Evolutionary conservation across 2,888 invertebrate genomes (phyloP).

Genomic region (Monoplex corrugatus): DNA sequence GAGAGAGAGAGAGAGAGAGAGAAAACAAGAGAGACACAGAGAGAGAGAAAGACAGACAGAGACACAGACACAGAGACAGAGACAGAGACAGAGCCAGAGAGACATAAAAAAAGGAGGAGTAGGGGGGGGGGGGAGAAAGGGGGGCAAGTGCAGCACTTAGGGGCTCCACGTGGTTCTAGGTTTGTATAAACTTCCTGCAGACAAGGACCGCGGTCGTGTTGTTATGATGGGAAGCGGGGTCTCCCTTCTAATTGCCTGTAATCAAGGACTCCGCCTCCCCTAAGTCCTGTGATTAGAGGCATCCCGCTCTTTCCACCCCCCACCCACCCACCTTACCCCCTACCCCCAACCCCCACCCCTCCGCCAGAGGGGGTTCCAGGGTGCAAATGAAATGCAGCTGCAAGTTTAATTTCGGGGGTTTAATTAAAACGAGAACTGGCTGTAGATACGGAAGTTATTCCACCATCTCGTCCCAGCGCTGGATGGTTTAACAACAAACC

Average conservation of each 20-base stretch:
- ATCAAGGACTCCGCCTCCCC: conserved; percentile 19
- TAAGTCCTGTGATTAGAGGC: conserved; percentile 9
- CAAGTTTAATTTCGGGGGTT: conserved; percentile 16
- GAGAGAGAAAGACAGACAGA: not conserved
- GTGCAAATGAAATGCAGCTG: conserved; percentile 29
- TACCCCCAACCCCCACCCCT: not conserved
- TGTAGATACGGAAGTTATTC: not conserved
- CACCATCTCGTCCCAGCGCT: not conserved
- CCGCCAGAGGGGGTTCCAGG: not conserved
- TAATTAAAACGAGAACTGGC: conserved; percentile 1
- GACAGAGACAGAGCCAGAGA: not conserved
- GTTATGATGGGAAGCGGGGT: conserved; percentile 25
- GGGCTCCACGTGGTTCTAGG: conserved; percentile 21
- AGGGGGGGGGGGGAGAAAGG: not conserved
- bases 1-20: not conserved
- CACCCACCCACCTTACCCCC: not conserved
- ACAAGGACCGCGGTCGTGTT: not conserved
- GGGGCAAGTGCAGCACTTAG: conserved; percentile 36
- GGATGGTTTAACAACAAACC: too few species aligned
- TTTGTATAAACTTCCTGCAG: conserved; percentile 46
- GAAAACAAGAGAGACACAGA: not conserved
- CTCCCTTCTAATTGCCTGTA: conserved; percentile 41
- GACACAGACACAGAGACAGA: not conserved
- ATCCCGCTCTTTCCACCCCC: not conserved
- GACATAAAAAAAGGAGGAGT: not conserved